Conservation (phyloP, 2,888 invertebrate species). For the Tridacna gigas region DNA sequence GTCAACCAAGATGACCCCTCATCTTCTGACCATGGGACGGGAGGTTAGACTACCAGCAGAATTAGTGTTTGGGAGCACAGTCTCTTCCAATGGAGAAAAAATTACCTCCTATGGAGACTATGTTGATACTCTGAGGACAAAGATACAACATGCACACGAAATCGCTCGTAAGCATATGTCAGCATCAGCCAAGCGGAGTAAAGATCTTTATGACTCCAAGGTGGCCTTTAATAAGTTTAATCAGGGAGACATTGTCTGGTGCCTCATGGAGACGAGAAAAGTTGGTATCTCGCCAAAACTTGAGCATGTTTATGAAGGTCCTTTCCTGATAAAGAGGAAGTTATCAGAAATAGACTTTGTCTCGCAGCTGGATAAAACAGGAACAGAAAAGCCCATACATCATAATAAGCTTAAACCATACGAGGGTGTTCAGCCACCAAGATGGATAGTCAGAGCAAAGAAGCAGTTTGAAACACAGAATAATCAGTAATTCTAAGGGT, state of each 20-base stretch:
- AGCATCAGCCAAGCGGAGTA: conserved; percentile 18
- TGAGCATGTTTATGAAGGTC: conserved; percentile 5
- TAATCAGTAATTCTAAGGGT: no score
- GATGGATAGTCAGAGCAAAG: neutral
- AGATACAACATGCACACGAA: conserved; percentile 22
- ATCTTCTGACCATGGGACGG: conserved; percentile 53
- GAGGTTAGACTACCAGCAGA: conserved; percentile 55
- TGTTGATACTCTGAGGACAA: neutral
- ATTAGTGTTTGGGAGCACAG: conserved; percentile 29
- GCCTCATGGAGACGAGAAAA: neutral
- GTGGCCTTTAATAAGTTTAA: neutral
- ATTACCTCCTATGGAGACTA: conserved; percentile 26
- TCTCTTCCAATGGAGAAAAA: neutral
- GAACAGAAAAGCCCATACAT: conserved; percentile 18
- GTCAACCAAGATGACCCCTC: conserved; percentile 51
- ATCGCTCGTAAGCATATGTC: conserved; percentile 37
- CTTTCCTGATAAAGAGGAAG: conserved; percentile 31
- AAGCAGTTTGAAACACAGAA: neutral
- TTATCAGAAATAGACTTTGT: conserved; percentile 24
- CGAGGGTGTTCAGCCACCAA: neutral
- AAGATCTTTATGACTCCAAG: conserved; percentile 36
- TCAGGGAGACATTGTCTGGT: conserved; percentile 14
- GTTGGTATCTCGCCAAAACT: conserved; percentile 13
- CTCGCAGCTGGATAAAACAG: conserved; percentile 11
- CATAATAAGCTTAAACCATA: conserved; percentile 45